phyloP scores from a whole-genome alignment of 2,888 invertebrate genomes.

The Sphaeridia pumilis region DNA sequence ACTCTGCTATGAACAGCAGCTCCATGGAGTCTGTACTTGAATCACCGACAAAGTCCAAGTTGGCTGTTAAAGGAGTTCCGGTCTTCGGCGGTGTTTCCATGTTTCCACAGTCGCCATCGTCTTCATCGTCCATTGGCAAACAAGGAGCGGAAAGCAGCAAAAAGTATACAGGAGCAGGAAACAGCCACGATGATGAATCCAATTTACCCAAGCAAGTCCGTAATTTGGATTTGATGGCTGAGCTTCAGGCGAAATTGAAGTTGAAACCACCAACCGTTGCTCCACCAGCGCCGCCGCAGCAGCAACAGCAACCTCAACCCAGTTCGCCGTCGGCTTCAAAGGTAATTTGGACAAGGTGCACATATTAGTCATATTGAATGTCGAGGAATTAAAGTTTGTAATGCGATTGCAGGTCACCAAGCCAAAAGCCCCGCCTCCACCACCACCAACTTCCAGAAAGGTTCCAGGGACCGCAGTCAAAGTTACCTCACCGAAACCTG shows the following conservation, averaged over 20 bases:
- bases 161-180: not conserved
- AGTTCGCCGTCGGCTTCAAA: conserved; percentile 9
- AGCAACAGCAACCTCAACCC: no score
- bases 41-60: not conserved
- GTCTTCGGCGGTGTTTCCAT: conserved; percentile 13
- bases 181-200: conserved; percentile 14
- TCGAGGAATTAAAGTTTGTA: no score
- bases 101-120: conserved; percentile 3
- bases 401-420: conserved; percentile 21
- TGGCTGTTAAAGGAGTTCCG: not conserved
- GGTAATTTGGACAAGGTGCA: not conserved
- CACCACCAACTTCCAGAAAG: conserved; percentile 22
- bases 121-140: not conserved
- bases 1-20: not conserved
- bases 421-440: conserved; percentile 35
- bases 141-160: not conserved
- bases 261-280: conserved; percentile 30
- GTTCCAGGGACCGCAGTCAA: conserved; percentile 20
- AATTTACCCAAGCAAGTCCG: conserved; percentile 33
- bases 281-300: conserved; percentile 32
- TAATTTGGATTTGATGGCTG: conserved; percentile 34
- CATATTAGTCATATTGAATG: not conserved
- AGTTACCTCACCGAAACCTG: conserved; percentile 2
- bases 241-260: conserved; percentile 33
- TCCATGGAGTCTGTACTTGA: conserved; percentile 4